Base-by-base conservation (phyloP, 37 sponge, comb jelly and placozoan species). In the Axinella damicornis region DNA sequence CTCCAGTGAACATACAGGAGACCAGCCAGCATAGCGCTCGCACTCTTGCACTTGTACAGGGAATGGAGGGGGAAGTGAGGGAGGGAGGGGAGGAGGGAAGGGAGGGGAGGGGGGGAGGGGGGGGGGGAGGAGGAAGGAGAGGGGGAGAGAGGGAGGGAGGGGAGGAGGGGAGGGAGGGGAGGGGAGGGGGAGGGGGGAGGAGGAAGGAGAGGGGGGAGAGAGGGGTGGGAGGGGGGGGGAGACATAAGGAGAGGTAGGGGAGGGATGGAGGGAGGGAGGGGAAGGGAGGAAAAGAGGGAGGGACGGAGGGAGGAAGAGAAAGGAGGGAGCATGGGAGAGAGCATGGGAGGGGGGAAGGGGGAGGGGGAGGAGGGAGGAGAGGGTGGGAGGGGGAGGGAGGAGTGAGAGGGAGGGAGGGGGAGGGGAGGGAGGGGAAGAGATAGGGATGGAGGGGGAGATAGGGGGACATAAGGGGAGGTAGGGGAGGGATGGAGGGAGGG, bases 31-130 rank as follows among this genome's bases (percentile, higher is more conserved):
- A 88, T 57, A 41, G 75, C 37, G 13, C 73, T 53, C 0, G 79
- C 92, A 79, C 89, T 91, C 68, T 94, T 94, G 41, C 89, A 91
- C 95, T 94, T 69, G n/a, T n/a, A n/a, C n/a, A n/a, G 20, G 38
- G 46, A 46, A 12, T 4, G 46, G 46, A 46, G 46, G 46, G 9
- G 46, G 46, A 9, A 46, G 46, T 12, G 46, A 46, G 46, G 46
- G 46, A 46, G 9, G 9, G 9, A 9, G 9, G 46, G 9, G 46
- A 46, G 46, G 46, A 46, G 46, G 46, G 9, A 9, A 46, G 46
- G 9, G 46, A 9, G 9, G 46, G 46, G 46, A 46, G 46, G 46
- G 46, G 46, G 9, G 9, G 9, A 9, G 46, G 9, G 4, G 9
- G 46, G 46, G 4, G 46, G 46, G 9, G 46, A 9, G 9, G 46